phyloP scores from a whole-genome alignment of 2,113 vertebrate species.

The Sinocyclocheilus maitianheensis region DNA sequence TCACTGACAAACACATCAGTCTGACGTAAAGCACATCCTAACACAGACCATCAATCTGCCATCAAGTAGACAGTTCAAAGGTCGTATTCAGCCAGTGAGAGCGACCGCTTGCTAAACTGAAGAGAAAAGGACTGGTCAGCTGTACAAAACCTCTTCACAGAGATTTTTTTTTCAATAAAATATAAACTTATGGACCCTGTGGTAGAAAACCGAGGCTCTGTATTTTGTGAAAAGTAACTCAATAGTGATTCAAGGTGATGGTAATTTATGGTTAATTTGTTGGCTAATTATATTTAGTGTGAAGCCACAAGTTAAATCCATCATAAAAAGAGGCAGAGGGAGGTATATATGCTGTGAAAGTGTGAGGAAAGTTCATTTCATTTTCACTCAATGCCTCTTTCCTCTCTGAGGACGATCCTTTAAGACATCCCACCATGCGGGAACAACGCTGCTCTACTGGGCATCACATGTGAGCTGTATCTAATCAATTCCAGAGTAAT shows the following conservation, averaged over 20 bases:
- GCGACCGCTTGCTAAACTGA: constrained; percentile 3
- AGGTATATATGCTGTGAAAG: neutral
- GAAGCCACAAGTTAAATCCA: constrained; percentile 10
- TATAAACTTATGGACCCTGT: neutral
- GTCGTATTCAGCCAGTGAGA: constrained; percentile 40
- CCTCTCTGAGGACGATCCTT: constrained; percentile 5
- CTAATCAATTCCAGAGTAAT: constrained; percentile 7
- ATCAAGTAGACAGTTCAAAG: constrained; percentile 42
- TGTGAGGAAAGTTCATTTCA: neutral
- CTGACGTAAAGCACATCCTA: constrained; percentile 45
- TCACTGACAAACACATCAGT: constrained; percentile 54
- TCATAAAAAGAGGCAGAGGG: constrained; percentile 10
- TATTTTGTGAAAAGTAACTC: neutral
- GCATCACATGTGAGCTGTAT: constrained; percentile 8
- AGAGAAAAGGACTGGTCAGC: constrained; percentile 24
- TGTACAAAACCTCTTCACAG: neutral
- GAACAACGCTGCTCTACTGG: constrained; percentile 10
- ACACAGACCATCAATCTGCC: constrained; percentile 53
- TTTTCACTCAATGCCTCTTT: constrained; percentile 19
- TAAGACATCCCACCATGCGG: constrained; percentile 16
- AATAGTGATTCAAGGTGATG: neutral
- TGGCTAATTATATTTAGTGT: constrained; percentile 6
- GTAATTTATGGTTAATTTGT: constrained; percentile 3
- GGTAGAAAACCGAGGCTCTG: neutral
- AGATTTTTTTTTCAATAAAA: no score